Base-by-base conservation (phyloP, 2,797 vertebrate genomes). In the Danio choprae region DNA sequence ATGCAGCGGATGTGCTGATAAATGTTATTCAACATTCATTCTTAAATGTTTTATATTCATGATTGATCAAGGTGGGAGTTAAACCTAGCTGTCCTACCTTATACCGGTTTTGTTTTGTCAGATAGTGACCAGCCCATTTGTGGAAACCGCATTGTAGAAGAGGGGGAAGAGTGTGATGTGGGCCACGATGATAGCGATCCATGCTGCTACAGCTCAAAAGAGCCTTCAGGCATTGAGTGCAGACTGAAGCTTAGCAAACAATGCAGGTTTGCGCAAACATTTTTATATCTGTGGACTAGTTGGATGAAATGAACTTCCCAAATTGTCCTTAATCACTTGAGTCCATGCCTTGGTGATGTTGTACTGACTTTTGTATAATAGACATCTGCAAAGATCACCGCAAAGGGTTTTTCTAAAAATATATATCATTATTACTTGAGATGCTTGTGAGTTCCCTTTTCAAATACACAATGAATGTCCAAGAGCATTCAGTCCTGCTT, bases 51-150 rank as follows among this genome's bases (percentile, higher is more conserved):
- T 77, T 40, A 58, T 58, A 36, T 58, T 3, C 18, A 10, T 64
- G 15, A 3, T 51, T 63, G n/a, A 60, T 55, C 29, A 36, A 8
- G 46, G 16, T 0, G 4, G 15, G 56, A 62, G 12, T 46, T 53
- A 20, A 41, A 58, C 10, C 12, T 22, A 18, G 22, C 29, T 79
- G 63, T 22, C 44, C 40, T 11, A 38, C 41, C 64, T 5, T 48
- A 8, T 76, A 50, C 29, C 9, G 43, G 50, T 18, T 86, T 1
- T 85, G 7, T 63, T 77, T 40, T 48, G 55, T n/a, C 87, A 96
- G 95, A 91, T 73, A 95, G 90, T n/a, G 90, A 93, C 77, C 91
- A 90, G 74, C 95, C 95, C 77, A 95, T 94, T 83, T 96, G 95
- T 87, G 95, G 95, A 67, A 96, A 96, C 88, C 91, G 82, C 20